Evolutionary conservation across 2,797 vertebrate species (phyloP).

Genomic region (Hephaestus fuliginosus): DNA sequence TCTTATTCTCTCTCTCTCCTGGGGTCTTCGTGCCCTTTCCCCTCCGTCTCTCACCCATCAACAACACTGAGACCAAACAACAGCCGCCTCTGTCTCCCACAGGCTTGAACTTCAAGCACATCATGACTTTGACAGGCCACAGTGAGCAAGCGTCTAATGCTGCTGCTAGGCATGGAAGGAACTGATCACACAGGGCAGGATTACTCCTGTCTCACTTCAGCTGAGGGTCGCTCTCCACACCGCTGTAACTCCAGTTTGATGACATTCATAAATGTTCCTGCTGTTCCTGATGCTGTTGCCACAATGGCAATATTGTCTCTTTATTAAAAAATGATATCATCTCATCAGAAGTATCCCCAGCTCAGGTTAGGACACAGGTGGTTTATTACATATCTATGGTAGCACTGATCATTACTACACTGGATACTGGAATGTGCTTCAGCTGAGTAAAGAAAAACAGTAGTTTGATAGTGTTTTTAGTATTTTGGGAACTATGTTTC

Average conservation of each 20-base stretch:
- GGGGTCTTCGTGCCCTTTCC: conserved; percentile 60
- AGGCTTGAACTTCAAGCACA: conserved; percentile 62
- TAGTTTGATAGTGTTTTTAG: not conserved
- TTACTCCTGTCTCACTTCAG: conserved; percentile 22
- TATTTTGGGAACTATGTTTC: not conserved
- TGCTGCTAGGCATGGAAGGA: conserved; percentile 32
- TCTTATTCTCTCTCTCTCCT: conserved; percentile 58
- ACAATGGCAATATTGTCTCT: not conserved
- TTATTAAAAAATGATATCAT: not conserved
- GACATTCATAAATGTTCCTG: not conserved
- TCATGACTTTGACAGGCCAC: conserved; percentile 51
- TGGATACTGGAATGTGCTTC: not conserved
- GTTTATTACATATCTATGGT: not conserved
- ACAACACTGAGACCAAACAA: conserved; percentile 59
- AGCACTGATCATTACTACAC: not conserved
- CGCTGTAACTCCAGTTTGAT: not conserved
- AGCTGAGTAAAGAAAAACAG: not conserved
- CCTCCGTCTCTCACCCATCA: conserved; percentile 50
- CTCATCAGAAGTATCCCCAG: not conserved
- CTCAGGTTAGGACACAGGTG: not conserved
- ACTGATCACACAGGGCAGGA: conserved; percentile 41
- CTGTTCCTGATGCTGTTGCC: not conserved
- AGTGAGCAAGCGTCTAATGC: conserved; percentile 34
- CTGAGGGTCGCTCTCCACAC: too few relatives aligned
- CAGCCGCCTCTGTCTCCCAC: conserved; percentile 58